phyloP scores from a whole-genome alignment of 1,140 invertebrate species.

The Coenobita brevimanus region DNA sequence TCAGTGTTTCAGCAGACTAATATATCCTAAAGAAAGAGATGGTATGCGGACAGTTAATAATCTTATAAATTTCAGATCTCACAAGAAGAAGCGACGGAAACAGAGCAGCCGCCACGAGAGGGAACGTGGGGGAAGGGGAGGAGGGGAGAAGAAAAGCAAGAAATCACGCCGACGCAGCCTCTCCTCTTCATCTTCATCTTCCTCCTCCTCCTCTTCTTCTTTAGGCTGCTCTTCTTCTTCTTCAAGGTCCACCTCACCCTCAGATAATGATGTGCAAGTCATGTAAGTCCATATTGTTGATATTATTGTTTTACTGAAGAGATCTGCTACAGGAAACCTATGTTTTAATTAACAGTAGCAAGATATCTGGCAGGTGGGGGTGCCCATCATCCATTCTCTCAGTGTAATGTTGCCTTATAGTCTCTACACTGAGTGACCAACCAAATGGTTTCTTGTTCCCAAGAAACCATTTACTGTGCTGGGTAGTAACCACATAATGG shows the following conservation, averaged over 20 bases:
- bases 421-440: no score
- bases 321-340: no score
- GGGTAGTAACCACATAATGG: no score
- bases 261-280: constrained; percentile 55
- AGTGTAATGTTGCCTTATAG: no score
- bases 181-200: constrained; percentile 2
- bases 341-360: no score
- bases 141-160: constrained; percentile 43
- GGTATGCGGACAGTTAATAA: background rate
- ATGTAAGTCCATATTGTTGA: constrained; percentile 35
- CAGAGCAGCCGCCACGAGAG: constrained; percentile 49
- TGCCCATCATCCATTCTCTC: no score
- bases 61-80: constrained; percentile 10
- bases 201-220: constrained; percentile 40
- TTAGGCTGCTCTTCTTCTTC: constrained; percentile 29
- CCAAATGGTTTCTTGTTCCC: no score
- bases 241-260: constrained; percentile 36
- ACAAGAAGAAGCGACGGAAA: constrained; percentile 58
- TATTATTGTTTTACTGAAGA: no score
- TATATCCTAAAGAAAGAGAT: background rate
- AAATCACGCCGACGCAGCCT: constrained; percentile 45
- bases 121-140: constrained; percentile 29
- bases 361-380: no score
- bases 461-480: no score
- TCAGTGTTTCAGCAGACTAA: background rate